Evolutionary conservation across 2,797 vertebrate genomes (phyloP), one percentile per base, ranked within the genome.

Genomic region (Sebastes diploproa): DNA sequence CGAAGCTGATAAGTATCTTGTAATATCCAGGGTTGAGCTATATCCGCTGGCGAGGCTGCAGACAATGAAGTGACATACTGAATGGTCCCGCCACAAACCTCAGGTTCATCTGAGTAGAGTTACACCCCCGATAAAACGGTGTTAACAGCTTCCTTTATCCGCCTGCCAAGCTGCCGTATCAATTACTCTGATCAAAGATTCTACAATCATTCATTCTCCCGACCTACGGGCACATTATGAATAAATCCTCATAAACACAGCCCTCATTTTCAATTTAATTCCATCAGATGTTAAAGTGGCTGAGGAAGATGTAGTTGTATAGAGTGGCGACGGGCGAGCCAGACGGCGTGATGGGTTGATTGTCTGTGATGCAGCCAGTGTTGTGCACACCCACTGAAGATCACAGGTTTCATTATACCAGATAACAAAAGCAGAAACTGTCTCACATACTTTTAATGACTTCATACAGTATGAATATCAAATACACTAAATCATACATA

Each of bases 81-180:
- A 95, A 95, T 94, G 94, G 90, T 92, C 85, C 87, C 84, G 64
- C 89, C 91, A 89, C 92, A 95, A 95, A 94, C 86, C 85, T 84
- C 82, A 80, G 79, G 80, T 94, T 93, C 95, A 94, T 91, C 90
- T 90, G 95, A 91, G 91, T 81, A 59, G 95, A 95, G 92, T 94
- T 96, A 94, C 91, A 92, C 79, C 86, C 42, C 86, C 86, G 92
- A 95, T 95, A 94, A 95, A 95, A 93, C 85, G 71, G 93, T 64
- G 96, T 87, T 96, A 97, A 97, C 96, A 97, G 96, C 84, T 96
- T 91, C 92, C 92, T 97, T 93, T 97, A 91, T 96, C 95, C 59
- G 16, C 55, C 83, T 84, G 96, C 96, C 96, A 97, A 95, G 82
- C 87, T 75, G 81, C 85, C 22, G 80, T 94, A 95, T 96, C 94